Evolutionary conservation across 2,113 vertebrate species (phyloP).

Genomic region (Crotalus tigris): DNA sequence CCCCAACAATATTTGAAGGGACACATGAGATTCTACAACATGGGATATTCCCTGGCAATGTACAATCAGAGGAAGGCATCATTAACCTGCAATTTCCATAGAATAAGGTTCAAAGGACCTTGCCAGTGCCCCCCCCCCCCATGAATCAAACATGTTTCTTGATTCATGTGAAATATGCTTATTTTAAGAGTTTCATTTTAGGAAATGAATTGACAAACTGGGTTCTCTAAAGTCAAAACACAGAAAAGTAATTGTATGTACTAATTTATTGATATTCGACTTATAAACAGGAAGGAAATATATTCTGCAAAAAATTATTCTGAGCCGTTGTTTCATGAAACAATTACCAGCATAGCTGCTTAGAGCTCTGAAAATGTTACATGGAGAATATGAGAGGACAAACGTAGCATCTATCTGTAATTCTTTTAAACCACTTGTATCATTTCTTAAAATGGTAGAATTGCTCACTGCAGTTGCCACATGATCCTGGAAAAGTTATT

Average conservation of each 20-base stretch:
- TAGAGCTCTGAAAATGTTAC: neutral
- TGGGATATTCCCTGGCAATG: neutral
- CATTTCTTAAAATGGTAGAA: neutral
- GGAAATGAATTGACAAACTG: neutral
- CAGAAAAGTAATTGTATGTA: neutral
- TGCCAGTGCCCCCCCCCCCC: neutral
- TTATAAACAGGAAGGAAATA: neutral
- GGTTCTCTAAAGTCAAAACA: neutral
- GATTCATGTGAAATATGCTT: neutral
- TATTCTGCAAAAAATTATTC: neutral
- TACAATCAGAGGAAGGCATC: neutral
- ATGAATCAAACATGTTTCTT: neutral
- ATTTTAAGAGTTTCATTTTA: neutral
- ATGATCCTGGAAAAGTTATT: neutral
- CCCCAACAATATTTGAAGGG: neutral
- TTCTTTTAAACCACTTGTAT: neutral
- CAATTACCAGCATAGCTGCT: neutral
- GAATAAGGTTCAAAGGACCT: neutral
- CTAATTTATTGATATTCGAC: neutral
- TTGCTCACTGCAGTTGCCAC: neutral
- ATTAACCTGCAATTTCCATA: neutral
- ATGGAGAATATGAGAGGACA: neutral
- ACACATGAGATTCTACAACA: neutral
- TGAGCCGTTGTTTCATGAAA: neutral
- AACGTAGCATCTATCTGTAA: neutral